Percentiles rank a stretch among this genome's conserved stretches.
Conservation (phyloP, 2,113 vertebrate genomes). For the Lophotis ruficrista region DNA sequence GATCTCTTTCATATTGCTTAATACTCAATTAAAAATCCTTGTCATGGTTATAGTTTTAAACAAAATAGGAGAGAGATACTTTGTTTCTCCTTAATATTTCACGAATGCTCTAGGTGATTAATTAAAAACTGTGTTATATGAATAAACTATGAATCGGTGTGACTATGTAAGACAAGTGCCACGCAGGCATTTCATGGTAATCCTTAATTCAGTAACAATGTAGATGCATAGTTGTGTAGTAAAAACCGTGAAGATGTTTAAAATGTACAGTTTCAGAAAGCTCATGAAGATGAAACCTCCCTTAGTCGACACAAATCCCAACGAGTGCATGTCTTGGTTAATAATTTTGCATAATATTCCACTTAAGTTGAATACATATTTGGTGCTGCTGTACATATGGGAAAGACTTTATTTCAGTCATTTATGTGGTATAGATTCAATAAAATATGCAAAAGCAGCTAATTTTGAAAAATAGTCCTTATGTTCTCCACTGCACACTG, state of each 20-base stretch:
- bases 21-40: slow-evolving; percentile 31
- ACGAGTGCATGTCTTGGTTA: background rate
- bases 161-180: background rate
- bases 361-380: background rate
- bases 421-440: background rate
- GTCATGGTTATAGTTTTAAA: slow-evolving; percentile 35
- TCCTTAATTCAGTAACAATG: background rate
- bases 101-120: slow-evolving; percentile 12
- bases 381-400: background rate
- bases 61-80: background rate
- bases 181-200: background rate
- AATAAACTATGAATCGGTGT: slow-evolving; percentile 35
- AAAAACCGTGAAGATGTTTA: background rate
- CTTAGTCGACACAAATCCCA: background rate
- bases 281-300: background rate
- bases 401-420: background rate
- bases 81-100: slow-evolving; percentile 11
- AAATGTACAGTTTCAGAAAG: slow-evolving; percentile 17
- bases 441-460: background rate
- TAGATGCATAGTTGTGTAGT: background rate
- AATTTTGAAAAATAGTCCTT: background rate
- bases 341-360: background rate
- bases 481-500: background rate
- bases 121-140: slow-evolving; percentile 40
- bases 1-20: background rate